phyloP scores from a whole-genome alignment of 2,113 vertebrate species.

The Malaclemys terrapin region DNA sequence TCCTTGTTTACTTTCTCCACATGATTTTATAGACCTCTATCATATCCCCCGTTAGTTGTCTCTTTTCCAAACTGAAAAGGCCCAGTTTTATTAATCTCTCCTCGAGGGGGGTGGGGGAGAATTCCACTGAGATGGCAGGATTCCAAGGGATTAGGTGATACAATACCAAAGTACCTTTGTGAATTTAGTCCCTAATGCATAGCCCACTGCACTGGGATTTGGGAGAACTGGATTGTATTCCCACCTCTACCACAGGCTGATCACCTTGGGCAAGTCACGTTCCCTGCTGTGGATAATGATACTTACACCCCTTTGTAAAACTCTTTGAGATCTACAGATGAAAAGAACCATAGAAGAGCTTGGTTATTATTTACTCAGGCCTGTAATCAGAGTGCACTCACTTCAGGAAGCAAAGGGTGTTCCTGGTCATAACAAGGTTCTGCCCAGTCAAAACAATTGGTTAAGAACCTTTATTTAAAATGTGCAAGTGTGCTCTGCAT shows the following conservation, averaged over 20 bases:
- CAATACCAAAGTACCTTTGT: not conserved
- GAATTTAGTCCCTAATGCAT: not conserved
- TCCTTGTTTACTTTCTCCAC: no score
- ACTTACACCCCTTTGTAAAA: not conserved
- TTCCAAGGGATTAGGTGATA: not conserved
- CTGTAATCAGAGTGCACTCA: not conserved
- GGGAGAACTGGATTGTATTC: not conserved
- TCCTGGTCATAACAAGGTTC: not conserved
- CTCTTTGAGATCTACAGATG: not conserved
- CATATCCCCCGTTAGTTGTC: no score
- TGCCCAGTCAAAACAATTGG: not conserved
- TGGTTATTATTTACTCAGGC: not conserved
- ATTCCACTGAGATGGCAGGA: not conserved
- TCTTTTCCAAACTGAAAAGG: no score
- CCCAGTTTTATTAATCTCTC: no score
- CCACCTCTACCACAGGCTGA: not conserved
- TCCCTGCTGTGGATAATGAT: not conserved
- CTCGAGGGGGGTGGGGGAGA: no score
- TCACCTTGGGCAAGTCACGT: not conserved
- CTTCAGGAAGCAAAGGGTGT: not conserved
- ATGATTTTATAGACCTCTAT: no score
- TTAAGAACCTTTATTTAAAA: not conserved
- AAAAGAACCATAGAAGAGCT: not conserved
- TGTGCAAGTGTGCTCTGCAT: not conserved
- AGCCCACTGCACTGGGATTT: not conserved